Conservation (phyloP, 2,888 invertebrate species). For the Endotricha flammealis region DNA sequence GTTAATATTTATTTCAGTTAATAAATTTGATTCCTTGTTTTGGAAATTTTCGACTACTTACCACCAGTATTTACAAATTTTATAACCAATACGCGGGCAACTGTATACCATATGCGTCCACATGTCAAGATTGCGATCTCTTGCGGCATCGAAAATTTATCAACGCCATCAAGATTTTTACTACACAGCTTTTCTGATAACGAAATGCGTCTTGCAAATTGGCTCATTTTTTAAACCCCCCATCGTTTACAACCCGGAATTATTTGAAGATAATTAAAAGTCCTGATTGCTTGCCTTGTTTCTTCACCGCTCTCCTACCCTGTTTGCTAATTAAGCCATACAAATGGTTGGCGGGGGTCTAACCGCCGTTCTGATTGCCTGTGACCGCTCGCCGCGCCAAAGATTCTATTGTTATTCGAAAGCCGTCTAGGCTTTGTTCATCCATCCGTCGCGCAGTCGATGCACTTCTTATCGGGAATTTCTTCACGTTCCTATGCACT, state of each 20-base stretch:
- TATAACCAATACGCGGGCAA: slow-evolving; percentile 41
- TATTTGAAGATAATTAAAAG: slow-evolving; percentile 39
- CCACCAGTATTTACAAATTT: slow-evolving; percentile 35
- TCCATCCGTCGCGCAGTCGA: slow-evolving; percentile 52
- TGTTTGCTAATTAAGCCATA: slow-evolving; percentile 57
- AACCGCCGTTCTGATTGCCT: slow-evolving; percentile 55
- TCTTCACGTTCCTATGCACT: slow-evolving; percentile 40
- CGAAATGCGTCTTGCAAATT: slow-evolving; percentile 36
- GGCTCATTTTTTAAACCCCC: slow-evolving; percentile 31
- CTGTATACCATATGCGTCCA: slow-evolving; percentile 53
- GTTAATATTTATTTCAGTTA: not conserved
- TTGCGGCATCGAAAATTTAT: slow-evolving; percentile 45
- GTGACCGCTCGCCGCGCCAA: slow-evolving; percentile 34
- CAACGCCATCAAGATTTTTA: slow-evolving; percentile 30
- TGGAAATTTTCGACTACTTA: slow-evolving; percentile 20
- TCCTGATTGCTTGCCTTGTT: slow-evolving; percentile 29
- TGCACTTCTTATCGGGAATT: slow-evolving; percentile 47
- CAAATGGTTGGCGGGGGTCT: slow-evolving; percentile 45
- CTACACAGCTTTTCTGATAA: slow-evolving; percentile 32
- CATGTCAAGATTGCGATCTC: slow-evolving; percentile 45
- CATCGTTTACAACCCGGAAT: slow-evolving; percentile 20
- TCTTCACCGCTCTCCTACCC: slow-evolving; percentile 29
- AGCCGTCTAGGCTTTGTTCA: slow-evolving; percentile 40
- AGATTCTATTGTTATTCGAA: slow-evolving; percentile 55
- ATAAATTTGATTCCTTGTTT: slow-evolving; percentile 16